phyloP scores from a whole-genome alignment of 2,888 invertebrate genomes.

The Lepeophtheirus nordmannii region DNA sequence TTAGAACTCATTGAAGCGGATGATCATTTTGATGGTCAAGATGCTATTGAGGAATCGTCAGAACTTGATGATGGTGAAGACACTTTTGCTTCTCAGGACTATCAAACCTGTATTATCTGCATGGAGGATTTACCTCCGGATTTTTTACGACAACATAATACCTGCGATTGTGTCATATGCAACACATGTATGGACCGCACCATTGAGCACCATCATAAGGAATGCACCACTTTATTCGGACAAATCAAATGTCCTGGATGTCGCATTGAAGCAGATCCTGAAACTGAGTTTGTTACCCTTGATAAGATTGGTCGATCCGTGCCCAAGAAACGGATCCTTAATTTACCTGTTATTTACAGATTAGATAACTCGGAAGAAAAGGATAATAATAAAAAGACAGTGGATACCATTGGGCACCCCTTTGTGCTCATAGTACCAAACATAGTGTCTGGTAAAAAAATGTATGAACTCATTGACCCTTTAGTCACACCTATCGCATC shows the following conservation, averaged over 20 bases:
- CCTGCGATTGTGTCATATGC: constrained; percentile 44
- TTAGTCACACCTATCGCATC: constrained; percentile 36
- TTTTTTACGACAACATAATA: constrained; percentile 42
- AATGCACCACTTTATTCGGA: constrained; percentile 29
- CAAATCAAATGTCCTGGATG: constrained; percentile 37
- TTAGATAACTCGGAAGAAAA: constrained; percentile 33
- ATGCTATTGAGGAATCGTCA: neutral
- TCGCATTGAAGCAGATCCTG: constrained; percentile 35
- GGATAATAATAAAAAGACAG: constrained; percentile 7
- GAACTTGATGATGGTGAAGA: constrained; percentile 7
- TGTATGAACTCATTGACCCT: constrained; percentile 38
- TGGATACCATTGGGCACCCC: constrained; percentile 40
- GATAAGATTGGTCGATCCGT: constrained; percentile 32
- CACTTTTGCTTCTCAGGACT: neutral
- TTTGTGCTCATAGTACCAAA: constrained; percentile 42
- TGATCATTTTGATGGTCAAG: neutral
- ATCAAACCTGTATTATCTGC: constrained; percentile 42
- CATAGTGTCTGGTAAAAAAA: constrained; percentile 37
- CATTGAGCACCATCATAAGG: constrained; percentile 27
- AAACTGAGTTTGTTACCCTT: constrained; percentile 36
- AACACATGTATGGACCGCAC: constrained; percentile 40
- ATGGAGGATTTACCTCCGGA: constrained; percentile 43
- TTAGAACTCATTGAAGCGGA: neutral
- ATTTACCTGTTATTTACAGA: constrained; percentile 43
- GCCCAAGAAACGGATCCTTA: constrained; percentile 35